Percentiles rank a stretch among this genome's conserved stretches.
phyloP scores from a whole-genome alignment of 1,140 invertebrate species.

The Papilio glaucus region DNA sequence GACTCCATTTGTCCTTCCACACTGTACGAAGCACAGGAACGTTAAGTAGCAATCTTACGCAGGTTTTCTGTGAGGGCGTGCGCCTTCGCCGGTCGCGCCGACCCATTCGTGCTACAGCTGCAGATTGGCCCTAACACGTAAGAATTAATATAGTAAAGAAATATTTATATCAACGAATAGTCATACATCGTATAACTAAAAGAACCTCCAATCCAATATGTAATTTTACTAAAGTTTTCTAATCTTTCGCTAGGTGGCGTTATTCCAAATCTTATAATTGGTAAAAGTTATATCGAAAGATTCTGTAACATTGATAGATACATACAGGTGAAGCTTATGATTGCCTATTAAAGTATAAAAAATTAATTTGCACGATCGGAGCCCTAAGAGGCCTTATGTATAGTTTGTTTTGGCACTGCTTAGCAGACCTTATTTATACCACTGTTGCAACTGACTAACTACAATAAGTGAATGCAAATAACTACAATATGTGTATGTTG shows the following conservation, averaged over 20 bases:
- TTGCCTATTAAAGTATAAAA: too few species aligned
- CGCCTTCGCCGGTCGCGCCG: constrained; percentile 11
- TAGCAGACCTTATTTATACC: too few species aligned
- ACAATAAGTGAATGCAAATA: too few species aligned
- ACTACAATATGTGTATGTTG: too few species aligned
- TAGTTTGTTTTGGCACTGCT: too few species aligned
- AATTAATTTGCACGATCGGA: too few species aligned
- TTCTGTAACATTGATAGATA: too few species aligned
- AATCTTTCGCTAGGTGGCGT: neutral
- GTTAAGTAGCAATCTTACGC: constrained; percentile 20
- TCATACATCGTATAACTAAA: neutral
- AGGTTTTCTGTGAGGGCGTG: constrained; percentile 17
- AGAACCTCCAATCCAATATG: neutral
- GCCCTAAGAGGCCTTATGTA: too few species aligned
- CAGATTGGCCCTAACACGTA: constrained; percentile 9
- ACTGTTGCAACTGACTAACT: too few species aligned
- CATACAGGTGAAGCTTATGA: too few species aligned
- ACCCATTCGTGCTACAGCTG: constrained; percentile 2
- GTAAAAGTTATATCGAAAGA: too few species aligned
- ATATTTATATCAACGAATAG: neutral
- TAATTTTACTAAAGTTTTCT: neutral
- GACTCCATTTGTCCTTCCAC: neutral
- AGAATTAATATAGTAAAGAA: constrained; percentile 8
- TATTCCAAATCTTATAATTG: neutral
- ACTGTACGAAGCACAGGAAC: neutral